Evolutionary conservation across 1,140 invertebrate genomes (phyloP), one percentile per base, ranked within the genome.

Genomic region (Oryctes rhinoceros): DNA sequence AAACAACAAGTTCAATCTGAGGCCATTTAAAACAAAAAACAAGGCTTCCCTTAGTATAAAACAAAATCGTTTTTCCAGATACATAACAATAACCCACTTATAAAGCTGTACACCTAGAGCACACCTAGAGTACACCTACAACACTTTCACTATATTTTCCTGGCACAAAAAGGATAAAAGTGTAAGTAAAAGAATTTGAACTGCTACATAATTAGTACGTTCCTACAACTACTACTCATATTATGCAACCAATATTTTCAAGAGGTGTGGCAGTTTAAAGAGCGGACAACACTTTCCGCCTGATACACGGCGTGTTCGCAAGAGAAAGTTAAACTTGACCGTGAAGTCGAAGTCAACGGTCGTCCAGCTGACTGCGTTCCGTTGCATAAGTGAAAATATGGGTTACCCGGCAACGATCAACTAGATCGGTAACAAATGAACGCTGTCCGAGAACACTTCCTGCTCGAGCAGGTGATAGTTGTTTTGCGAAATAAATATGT

Each of bases 241-340:
- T 59, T 59, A 59, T 15, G 18, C 53, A 59, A 59, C 53, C 24
- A 30, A 59, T 4, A 59, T n/a, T 18, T 59, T 59, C 18, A 15
- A 59, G 15, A 59, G 15, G 53, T 0, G 15, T 18, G 53, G 53
- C 15, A 18, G n/a, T 59, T 59, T 59, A n/a, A 53, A 48, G n/a
- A 53, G 24, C 24, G 24, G 24, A 30, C 24, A 67, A n/a, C 24
- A 67, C 62, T 67, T 71, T 71, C 20, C 24, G 15, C 24, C 11
- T 15, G 65, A 15, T 20, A 35, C 18, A 7, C 65, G 35, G 7
- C 13, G 5, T 71, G 65, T 15, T 20, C 24, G 5, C 35, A 5
- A 37, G 65, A 71, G 65, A 71, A 71, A 71, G 65, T 37, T 71
- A 37, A 71, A 71, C 65, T 71, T 71, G 65, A 71, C 65, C 65